Evolutionary conservation across 2,797 vertebrate species (phyloP), one percentile per base, ranked within the genome.

Genomic region (Atherinosoma microstoma): DNA sequence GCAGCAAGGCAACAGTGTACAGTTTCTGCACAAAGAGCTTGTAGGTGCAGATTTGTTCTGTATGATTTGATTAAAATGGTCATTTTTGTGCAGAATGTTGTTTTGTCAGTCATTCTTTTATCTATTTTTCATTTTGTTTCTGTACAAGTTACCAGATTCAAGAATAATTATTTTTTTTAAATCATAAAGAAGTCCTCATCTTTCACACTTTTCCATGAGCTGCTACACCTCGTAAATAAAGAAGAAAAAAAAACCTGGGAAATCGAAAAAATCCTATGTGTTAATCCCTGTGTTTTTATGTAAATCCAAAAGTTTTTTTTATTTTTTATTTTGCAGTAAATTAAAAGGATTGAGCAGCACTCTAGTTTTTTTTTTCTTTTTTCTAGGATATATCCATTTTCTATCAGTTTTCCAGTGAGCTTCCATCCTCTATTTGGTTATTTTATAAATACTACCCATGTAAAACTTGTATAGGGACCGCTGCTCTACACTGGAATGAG

Each of bases 251-350:
- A 53, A 6, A 53, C 16, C 30, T 53, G 20, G 32, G 61, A 63
- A 49, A 78, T 67, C 13, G n/a, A 59, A 22, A 20, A 45, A 7
- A 13, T 18, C 6, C 12, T 45, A 30, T 10, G 45, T 58, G 58
- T 66, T 70, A 13, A 24, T 82, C 80, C 80, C 78, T 79, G 80
- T 80, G 56, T 61, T 11, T 73, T 78, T 47, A 65, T 32, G 51
- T 56, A 29, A 54, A 27, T 7, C 20, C 20, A n/a, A 49, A 49
- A n/a, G 8, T 20, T 3, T 11, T n/a, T 49, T 22, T 49, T 18
- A 16, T n/a, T 10, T 35, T 10, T 6, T 9, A 10, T n/a, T n/a
- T 49, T 49, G 42, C 18, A 8, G 18, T 47, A 8, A n/a, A 47
- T 47, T 1, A n/a, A 6, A 47, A 22, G 45, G 9, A 20, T 22